Evolutionary conservation across 2,113 vertebrate species (phyloP).

Genomic region (Chauna torquata): DNA sequence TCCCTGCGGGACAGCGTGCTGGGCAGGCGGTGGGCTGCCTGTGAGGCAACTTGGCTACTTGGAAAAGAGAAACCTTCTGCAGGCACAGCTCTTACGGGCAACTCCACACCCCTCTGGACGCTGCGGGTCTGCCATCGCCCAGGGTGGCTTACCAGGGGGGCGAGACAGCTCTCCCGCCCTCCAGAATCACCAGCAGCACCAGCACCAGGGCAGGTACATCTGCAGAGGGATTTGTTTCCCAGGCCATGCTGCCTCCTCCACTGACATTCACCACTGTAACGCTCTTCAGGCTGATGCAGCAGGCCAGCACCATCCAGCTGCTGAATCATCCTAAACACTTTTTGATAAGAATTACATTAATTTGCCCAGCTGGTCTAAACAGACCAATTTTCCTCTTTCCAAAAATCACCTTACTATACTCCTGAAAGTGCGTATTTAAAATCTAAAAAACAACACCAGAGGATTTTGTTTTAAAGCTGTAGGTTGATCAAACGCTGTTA

Average conservation of each 20-base stretch:
- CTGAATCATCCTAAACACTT: not conserved
- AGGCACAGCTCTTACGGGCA: not conserved
- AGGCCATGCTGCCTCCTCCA: not conserved
- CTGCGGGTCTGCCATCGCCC: not conserved
- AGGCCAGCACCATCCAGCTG: not conserved
- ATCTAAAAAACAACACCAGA: not conserved
- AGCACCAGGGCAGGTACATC: not conserved
- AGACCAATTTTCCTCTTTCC: not conserved
- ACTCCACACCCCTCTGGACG: not conserved
- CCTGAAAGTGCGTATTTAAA: not conserved
- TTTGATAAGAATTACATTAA: not conserved
- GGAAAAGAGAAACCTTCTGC: not conserved
- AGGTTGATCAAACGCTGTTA: conserved; percentile 16
- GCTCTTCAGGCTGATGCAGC: not conserved
- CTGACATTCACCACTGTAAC: not conserved
- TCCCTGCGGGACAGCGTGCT: not conserved
- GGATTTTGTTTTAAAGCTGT: conserved; percentile 24
- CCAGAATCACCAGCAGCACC: not conserved
- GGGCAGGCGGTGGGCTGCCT: not conserved
- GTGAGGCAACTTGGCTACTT: not conserved
- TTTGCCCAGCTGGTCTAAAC: not conserved
- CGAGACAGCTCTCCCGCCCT: not conserved
- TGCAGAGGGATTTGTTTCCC: not conserved
- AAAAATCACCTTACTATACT: not conserved
- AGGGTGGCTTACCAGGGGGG: too few relatives aligned